Percentiles rank a stretch among this genome's conserved stretches.
Evolutionary conservation across 2,113 vertebrate genomes (phyloP).

Genomic region (Hassar affinis): DNA sequence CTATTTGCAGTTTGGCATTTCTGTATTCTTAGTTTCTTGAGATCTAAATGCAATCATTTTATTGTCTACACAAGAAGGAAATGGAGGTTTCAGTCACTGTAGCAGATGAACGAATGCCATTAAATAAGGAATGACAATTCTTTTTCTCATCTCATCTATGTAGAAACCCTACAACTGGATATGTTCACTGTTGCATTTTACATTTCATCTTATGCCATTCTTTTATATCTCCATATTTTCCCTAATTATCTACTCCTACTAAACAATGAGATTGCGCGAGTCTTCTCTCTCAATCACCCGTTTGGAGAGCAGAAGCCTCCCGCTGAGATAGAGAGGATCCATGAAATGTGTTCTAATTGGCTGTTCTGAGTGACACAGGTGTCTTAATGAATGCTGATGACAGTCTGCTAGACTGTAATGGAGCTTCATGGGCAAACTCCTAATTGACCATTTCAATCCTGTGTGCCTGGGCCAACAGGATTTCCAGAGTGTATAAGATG

Average conservation of each 20-base stretch:
- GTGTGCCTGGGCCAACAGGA: conserved; percentile 15
- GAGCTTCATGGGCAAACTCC: conserved; percentile 29
- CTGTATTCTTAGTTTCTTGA: conserved; percentile 40
- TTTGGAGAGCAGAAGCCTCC: conserved; percentile 25
- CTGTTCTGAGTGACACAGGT: conserved; percentile 47
- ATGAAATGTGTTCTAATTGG: conserved; percentile 48
- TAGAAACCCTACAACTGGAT: conserved; percentile 20
- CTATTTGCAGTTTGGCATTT: conserved; percentile 23
- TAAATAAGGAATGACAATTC: neutral
- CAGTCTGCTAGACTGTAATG: conserved; percentile 40
- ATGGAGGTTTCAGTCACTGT: neutral
- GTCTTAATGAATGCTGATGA: conserved; percentile 54
- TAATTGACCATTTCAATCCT: conserved; percentile 51
- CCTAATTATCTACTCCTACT: neutral
- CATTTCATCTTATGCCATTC: neutral
- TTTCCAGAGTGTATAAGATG: conserved; percentile 31
- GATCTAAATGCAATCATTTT: conserved; percentile 29
- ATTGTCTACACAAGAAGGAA: conserved; percentile 14
- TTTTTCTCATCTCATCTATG: conserved; percentile 13
- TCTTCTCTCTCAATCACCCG: conserved; percentile 5
- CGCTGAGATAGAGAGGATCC: conserved; percentile 28
- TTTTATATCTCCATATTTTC: conserved; percentile 1
- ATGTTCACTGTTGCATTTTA: conserved; percentile 17
- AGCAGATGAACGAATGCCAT: neutral
- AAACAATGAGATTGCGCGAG: neutral